Base-by-base conservation (phyloP, 2,888 invertebrate species). In the Plagodis pulveraria region DNA sequence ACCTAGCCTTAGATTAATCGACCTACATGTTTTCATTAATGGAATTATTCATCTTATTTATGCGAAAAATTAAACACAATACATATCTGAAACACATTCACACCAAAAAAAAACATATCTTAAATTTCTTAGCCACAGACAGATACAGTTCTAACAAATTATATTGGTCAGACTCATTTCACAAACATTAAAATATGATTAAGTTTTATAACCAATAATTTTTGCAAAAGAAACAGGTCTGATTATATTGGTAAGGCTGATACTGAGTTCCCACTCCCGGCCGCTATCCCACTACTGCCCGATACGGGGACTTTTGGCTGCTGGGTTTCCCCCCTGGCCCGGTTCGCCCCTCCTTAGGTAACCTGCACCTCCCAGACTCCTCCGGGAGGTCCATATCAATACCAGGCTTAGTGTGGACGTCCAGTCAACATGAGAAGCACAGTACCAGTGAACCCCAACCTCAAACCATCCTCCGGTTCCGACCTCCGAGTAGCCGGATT, bases 281-380 rank as follows among this genome's bases (percentile, higher is more conserved):
- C 96, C 97, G 98, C 98, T 96, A 97, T 97, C 98, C 98, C 97
- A 97, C 98, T 98, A 98, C 98, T 98, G 98, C 97, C 94, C 96
- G 95, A 97, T 98, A 97, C 97, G 98, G 97, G 96, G 96, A 97
- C 97, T 98, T 98, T 98, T 98, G 98, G 98, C 98, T 98, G 98
- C 98, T 98, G 97, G 96, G 97, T 98, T 97, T 96, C 98, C 97
- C 97, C 97, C 96, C 98, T 98, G 97, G 97, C 98, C 98, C 98
- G 96, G 94, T 98, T 94, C 98, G 96, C 97, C 97, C 96, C 97
- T 98, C 98, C 96, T 98, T 98, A 97, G 95, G 95, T 94, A 96
- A 98, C 98, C 92, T 92, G 93, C 89, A 90, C 83, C 86, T 76
- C 88, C 86, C 86, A 76, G 95, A 96, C 95, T 98, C 97, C 98